Evolutionary conservation across 2,113 vertebrate species (phyloP), one percentile per base, ranked within the genome.

Genomic region (Aix galericulata): DNA sequence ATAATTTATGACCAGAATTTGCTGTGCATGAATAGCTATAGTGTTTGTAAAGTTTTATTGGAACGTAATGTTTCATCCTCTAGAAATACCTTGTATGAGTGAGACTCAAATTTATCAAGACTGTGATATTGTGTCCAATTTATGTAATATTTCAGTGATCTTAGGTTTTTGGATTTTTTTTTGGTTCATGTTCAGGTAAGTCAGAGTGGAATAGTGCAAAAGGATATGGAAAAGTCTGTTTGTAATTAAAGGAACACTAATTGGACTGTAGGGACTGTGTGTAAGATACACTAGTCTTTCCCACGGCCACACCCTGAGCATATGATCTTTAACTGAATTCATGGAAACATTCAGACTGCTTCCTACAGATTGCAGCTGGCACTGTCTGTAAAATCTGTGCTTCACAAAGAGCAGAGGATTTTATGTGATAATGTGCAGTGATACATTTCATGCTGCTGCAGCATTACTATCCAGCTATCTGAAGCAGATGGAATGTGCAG

Each of bases 201-300:
- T 71, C 48, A 84, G 82, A 68, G 80, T n/a, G 69, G 91, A 92
- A 69, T 82, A 40, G 85, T 78, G 85, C 69, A 69, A 75, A 94
- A 88, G 97, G 97, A 96, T 97, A n/a, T 95, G 96, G 85, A 96
- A 94, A 96, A 94, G 79, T 80, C 63, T 97, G 91, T 82, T 96
- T 96, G 80, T 6, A 95, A 95, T 96, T 96, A 95, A 95, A 95
- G 95, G 77, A 94, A 48, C 64, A 1, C 72, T 96, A 95, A 97
- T 85, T 95, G 93, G 89, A 21, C 95, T 94, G 97, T 1, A 62
- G 96, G 95, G 96, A 94, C 88, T 52, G 52, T 27, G 66, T 89
- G 95, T 92, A 86, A 86, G 82, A 82, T 94, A 85, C 46, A 27
- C 85, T 56, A 81, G 82, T 69, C 89, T 97, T 98, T 97, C 95